Percentiles rank a stretch among this genome's conserved stretches.
These are phyloP conservation scores for Antigone vipio DNA, from an alignment of 2,113 vertebrate genomes.

Conservation along the genomic window DNA sequence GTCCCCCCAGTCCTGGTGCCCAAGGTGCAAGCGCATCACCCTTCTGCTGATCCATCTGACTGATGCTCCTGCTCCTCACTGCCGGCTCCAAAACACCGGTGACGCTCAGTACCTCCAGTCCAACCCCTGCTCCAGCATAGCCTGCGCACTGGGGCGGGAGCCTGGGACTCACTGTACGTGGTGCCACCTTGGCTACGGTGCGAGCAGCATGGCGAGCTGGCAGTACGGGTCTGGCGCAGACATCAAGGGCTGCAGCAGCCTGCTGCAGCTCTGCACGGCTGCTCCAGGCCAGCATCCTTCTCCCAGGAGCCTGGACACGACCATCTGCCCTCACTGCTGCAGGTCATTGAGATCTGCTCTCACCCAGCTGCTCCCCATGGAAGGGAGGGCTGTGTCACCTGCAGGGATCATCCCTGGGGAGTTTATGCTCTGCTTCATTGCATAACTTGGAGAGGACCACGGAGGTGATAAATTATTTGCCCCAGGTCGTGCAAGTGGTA, in stretches of 20 bases:
- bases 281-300: background rate
- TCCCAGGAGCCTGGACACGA: background rate
- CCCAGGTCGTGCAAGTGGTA: background rate
- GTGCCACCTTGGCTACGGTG: background rate
- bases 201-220: background rate
- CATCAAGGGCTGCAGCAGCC: background rate
- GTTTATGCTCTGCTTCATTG: background rate
- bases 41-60: background rate
- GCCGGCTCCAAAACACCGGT: background rate
- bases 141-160: background rate
- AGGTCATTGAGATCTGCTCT: background rate
- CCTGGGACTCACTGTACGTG: background rate
- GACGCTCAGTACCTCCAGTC: background rate
- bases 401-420: background rate
- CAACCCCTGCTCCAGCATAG: background rate
- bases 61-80: background rate
- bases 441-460: background rate
- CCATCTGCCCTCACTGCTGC: background rate
- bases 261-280: background rate
- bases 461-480: background rate
- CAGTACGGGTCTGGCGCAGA: background rate
- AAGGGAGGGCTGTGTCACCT: background rate
- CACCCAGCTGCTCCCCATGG: background rate
- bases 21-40: background rate
- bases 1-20: accelerated